Conservation (phyloP, 2,888 invertebrate genomes). For the Leptura quadrifasciata region DNA sequence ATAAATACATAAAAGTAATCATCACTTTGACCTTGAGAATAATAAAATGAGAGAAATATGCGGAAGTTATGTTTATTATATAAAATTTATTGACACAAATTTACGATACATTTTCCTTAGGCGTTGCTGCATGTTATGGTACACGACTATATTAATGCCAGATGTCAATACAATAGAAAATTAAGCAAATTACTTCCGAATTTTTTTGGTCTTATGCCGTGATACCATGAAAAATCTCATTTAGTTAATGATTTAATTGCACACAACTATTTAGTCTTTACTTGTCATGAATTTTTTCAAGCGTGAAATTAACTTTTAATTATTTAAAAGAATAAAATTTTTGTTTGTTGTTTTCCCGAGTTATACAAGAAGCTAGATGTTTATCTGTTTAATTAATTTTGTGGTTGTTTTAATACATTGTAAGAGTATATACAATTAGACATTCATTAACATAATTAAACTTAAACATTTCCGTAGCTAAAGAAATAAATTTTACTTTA, state of each 20-base stretch:
- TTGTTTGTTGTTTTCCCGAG: constrained; percentile 61
- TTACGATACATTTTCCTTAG: constrained; percentile 26
- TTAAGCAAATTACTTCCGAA: constrained; percentile 66
- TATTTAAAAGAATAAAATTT: constrained; percentile 65
- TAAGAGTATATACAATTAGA: constrained; percentile 42
- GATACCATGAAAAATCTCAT: constrained; percentile 69
- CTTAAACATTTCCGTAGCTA: constrained; percentile 33
- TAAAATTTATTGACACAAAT: constrained; percentile 22
- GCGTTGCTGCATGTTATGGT: constrained; percentile 29
- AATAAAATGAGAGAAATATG: background rate
- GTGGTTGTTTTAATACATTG: constrained; percentile 42
- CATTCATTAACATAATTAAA: constrained; percentile 41
- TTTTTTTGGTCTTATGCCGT: constrained; percentile 57
- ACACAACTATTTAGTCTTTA: constrained; percentile 61
- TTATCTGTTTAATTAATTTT: constrained; percentile 57
- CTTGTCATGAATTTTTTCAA: constrained; percentile 65
- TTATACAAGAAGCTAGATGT: constrained; percentile 56
- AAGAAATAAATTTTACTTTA: constrained; percentile 29
- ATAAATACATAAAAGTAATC: background rate
- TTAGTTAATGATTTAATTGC: constrained; percentile 70
- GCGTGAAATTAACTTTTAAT: constrained; percentile 72
- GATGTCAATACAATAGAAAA: constrained; percentile 60
- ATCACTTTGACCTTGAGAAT: constrained; percentile 16
- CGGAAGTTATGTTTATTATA: constrained; percentile 19
- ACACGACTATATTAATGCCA: constrained; percentile 49